Percentiles rank a stretch among this genome's conserved stretches.
Conservation (phyloP, 2,888 invertebrate species). For the Nymphalis c-album region DNA sequence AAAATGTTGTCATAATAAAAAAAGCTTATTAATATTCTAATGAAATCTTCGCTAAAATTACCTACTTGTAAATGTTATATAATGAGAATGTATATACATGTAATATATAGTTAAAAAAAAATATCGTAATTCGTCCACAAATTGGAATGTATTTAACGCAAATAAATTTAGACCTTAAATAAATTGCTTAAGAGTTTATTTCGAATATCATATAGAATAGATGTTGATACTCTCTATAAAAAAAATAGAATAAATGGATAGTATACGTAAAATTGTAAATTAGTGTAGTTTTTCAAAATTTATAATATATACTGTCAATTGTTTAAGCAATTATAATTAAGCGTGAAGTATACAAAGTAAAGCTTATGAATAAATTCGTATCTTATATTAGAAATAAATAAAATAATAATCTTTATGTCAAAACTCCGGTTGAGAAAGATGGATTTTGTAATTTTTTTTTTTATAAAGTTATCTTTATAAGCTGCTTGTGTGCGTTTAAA, state of each 20-base stretch:
- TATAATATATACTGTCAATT: slow-evolving; percentile 34
- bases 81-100: slow-evolving; percentile 38
- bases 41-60: slow-evolving; percentile 41
- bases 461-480: slow-evolving; percentile 8
- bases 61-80: slow-evolving; percentile 27
- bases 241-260: slow-evolving; percentile 12
- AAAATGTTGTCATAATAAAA: slow-evolving; percentile 35
- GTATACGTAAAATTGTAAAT: slow-evolving; percentile 33
- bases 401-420: slow-evolving; percentile 48
- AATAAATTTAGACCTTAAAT: slow-evolving; percentile 34
- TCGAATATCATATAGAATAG: not conserved
- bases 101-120: slow-evolving; percentile 41
- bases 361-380: slow-evolving; percentile 50
- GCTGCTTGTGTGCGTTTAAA: not conserved
- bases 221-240: not conserved
- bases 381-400: slow-evolving; percentile 24
- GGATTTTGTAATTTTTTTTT: slow-evolving; percentile 8
- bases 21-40: slow-evolving; percentile 38
- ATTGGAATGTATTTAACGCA: slow-evolving; percentile 55
- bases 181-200: slow-evolving; percentile 10
- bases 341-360: slow-evolving; percentile 42
- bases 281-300: slow-evolving; percentile 24
- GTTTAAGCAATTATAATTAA: slow-evolving; percentile 29
- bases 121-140: slow-evolving; percentile 76
- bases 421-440: slow-evolving; percentile 55